phyloP scores from a whole-genome alignment of 2,888 invertebrate species.

The Agonopterix alstromeriana region DNA sequence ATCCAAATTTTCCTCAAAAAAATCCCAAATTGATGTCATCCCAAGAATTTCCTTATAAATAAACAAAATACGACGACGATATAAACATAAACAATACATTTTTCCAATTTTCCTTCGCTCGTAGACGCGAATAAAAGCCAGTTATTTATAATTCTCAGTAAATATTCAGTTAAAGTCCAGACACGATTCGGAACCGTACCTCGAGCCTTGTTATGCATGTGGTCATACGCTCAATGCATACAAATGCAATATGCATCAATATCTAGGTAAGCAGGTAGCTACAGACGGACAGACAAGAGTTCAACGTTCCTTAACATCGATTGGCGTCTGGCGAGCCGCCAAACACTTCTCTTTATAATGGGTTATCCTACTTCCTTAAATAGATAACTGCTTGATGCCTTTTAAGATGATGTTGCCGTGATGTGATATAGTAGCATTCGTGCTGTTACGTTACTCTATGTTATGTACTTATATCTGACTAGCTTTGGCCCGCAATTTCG shows the following conservation, averaged over 20 bases:
- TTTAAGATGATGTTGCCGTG: conserved; percentile 6
- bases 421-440: background rate
- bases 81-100: too few relatives aligned
- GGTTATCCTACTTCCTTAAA: conserved; percentile 63
- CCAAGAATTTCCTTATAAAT: too few relatives aligned
- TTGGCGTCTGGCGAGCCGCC: conserved; percentile 59
- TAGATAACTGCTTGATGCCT: conserved; percentile 33
- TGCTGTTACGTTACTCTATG: too few relatives aligned
- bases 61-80: too few relatives aligned
- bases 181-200: background rate
- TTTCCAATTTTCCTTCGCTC: too few relatives aligned
- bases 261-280: conserved; percentile 23
- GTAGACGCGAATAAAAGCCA: background rate
- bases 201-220: background rate
- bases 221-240: conserved; percentile 21
- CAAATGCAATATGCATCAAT: conserved; percentile 17
- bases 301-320: conserved; percentile 52
- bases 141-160: background rate
- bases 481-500: too few relatives aligned
- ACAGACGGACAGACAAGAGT: conserved; percentile 49
- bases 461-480: too few relatives aligned
- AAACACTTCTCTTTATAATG: conserved; percentile 60
- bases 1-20: too few relatives aligned
- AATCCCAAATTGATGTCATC: too few relatives aligned
- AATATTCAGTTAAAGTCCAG: background rate